Conservation (phyloP, 2,888 invertebrate genomes). For the Clunio marinus region DNA sequence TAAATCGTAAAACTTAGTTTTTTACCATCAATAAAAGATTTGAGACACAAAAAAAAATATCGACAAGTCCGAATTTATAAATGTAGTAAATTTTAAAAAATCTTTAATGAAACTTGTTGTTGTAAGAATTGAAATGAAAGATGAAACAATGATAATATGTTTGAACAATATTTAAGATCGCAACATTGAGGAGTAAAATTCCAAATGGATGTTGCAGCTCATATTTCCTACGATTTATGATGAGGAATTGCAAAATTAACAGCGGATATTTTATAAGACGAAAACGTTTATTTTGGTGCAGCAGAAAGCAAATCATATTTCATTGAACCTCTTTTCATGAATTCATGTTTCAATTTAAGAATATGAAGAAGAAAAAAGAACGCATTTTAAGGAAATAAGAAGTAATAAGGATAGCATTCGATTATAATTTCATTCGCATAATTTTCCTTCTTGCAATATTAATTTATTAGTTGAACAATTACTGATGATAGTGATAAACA, state of each 20-base stretch:
- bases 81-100: slow-evolving; percentile 41
- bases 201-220: too few species aligned
- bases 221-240: too few species aligned
- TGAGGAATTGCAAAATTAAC: too few species aligned
- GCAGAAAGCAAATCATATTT: slow-evolving; percentile 7
- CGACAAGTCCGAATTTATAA: slow-evolving; percentile 45
- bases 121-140: slow-evolving; percentile 3
- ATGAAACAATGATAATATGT: too few species aligned
- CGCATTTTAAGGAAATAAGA: slow-evolving; percentile 7
- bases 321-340: slow-evolving; percentile 35
- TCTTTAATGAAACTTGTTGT: not conserved
- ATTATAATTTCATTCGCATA: too few species aligned
- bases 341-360: not conserved
- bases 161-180: too few species aligned
- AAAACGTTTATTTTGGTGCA: not conserved
- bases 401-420: not conserved
- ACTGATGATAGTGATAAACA: not conserved
- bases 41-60: slow-evolving; percentile 41
- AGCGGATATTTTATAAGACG: not conserved
- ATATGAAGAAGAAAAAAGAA: not conserved
- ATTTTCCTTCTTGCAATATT: slow-evolving; percentile 29
- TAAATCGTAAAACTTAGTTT: slow-evolving; percentile 13
- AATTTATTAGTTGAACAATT: slow-evolving; percentile 26
- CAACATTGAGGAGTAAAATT: too few species aligned
- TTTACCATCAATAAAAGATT: slow-evolving; percentile 11